Evolutionary conservation across 2,888 invertebrate genomes (phyloP), one percentile per base, ranked within the genome.

Genomic region (Pyrochroa serraticornis): DNA sequence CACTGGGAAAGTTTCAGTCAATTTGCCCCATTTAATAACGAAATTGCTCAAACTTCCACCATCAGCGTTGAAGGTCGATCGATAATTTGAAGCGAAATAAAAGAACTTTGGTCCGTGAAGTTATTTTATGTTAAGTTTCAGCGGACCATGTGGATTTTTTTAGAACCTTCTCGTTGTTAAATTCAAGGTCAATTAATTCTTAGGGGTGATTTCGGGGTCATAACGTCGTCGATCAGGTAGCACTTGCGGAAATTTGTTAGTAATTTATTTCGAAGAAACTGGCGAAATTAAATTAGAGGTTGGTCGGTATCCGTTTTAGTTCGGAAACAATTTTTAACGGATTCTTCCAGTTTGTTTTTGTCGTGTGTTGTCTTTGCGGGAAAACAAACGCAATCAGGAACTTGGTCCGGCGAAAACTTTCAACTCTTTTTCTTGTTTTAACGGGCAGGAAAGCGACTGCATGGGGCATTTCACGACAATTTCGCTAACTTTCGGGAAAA

Each of bases 381-480:
- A 62, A 65, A 65, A 67, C 66, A 67, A 64, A 67, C 55, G 58
- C 59, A 67, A 67, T 67, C 64, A 64, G 57, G 56, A 67, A 63
- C 61, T 64, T 49, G 42, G 62, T 54, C 58, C 59, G 51, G 57
- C 41, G 45, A 54, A 63, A 66, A 66, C 56, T 64, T 64, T 49
- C 60, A 59, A 63, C 56, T 56, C 61, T 59, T 63, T 59, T 60
- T 58, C 55, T 60, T 58, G 56, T 55, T 63, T 63, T 63, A 61
- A 51, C 56, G 38, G 50, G 39, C 36, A 53, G 41, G 49, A 52
- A 57, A 58, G 51, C 54, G 59, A 47, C 59, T 63, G 63, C 55
- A 58, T 46, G 49, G 55, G 54, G 55, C 63, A 60, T 63, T 60
- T 60, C 58, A 50, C 49, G 55, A 56, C 56, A 56, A 56, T 60